These are phyloP conservation scores for Bufo bufo DNA, from an alignment of 2,113 vertebrate genomes.

Conservation along the genomic window DNA sequence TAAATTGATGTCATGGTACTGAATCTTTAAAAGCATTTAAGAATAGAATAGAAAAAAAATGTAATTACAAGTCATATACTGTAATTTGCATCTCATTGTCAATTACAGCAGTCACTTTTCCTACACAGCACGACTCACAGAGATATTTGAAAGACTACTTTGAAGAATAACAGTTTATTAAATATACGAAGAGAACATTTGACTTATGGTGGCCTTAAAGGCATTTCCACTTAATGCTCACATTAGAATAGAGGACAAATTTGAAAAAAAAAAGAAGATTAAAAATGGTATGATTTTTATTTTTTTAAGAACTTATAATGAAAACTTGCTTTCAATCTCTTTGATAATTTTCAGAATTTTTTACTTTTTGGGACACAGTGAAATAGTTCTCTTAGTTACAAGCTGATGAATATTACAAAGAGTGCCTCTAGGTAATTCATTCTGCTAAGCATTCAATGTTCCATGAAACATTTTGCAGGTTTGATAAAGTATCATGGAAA, in stretches of 20 bases:
- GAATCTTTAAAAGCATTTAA: slow-evolving; percentile 44
- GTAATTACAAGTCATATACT: slow-evolving; percentile 50
- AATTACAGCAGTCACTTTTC: slow-evolving; percentile 47
- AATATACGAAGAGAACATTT: slow-evolving; percentile 11
- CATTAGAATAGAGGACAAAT: slow-evolving; percentile 16
- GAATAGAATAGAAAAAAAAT: slow-evolving; percentile 44
- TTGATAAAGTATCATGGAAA: slow-evolving; percentile 15
- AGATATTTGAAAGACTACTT: slow-evolving; percentile 33
- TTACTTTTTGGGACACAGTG: not conserved
- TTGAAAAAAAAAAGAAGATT: not conserved
- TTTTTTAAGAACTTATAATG: not conserved
- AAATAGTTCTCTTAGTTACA: not conserved
- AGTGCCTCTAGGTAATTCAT: not conserved
- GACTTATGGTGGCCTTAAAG: slow-evolving; percentile 35
- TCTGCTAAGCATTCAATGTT: not conserved
- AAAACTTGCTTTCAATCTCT: not conserved
- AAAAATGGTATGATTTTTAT: not conserved
- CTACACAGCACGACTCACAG: slow-evolving; percentile 23
- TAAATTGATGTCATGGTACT: slow-evolving; percentile 42
- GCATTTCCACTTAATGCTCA: slow-evolving; percentile 10
- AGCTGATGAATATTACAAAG: slow-evolving; percentile 1
- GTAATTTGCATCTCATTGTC: slow-evolving; percentile 50
- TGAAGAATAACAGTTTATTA: slow-evolving; percentile 46
- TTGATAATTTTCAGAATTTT: not conserved
- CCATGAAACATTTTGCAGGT: not conserved